These are phyloP conservation scores for Lasioglossum pauxillum DNA, from an alignment of 2,888 invertebrate species.

Conservation along the genomic window DNA sequence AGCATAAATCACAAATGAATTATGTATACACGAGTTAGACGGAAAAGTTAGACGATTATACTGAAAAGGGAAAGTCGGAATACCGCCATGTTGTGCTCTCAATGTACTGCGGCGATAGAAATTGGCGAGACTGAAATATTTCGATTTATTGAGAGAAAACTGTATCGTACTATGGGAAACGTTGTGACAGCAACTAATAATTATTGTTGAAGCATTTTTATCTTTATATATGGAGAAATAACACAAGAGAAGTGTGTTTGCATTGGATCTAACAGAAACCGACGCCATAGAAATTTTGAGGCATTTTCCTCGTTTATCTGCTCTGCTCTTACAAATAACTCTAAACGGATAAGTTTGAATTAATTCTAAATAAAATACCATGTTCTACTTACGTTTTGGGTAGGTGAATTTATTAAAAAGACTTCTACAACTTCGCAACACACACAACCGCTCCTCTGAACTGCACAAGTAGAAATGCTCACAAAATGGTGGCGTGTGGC, in stretches of 20 bases:
- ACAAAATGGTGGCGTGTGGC: conserved; percentile 72
- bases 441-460: conserved; percentile 63
- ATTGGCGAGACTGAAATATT: neutral
- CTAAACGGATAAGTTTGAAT: neutral
- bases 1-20: neutral
- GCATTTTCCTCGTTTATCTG: conserved; percentile 7
- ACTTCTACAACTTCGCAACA: conserved; percentile 18
- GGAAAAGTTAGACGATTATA: conserved; percentile 7
- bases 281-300: conserved; percentile 56
- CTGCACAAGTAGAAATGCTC: conserved; percentile 76
- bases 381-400: conserved; percentile 49
- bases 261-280: conserved; percentile 33
- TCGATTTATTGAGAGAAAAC: neutral
- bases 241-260: neutral
- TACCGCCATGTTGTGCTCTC: conserved; percentile 63
- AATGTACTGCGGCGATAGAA: conserved; percentile 35
- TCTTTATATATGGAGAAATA: conserved; percentile 1
- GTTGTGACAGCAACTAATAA: neutral
- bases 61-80: conserved; percentile 48
- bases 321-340: conserved; percentile 2
- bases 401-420: conserved; percentile 13
- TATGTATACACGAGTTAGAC: neutral
- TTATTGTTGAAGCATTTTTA: neutral
- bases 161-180: neutral
- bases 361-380: conserved; percentile 18